Percentiles rank a stretch among this genome's conserved stretches.
Conservation (phyloP, 2,113 vertebrate genomes). For the Phalacrocorax brasilianus region DNA sequence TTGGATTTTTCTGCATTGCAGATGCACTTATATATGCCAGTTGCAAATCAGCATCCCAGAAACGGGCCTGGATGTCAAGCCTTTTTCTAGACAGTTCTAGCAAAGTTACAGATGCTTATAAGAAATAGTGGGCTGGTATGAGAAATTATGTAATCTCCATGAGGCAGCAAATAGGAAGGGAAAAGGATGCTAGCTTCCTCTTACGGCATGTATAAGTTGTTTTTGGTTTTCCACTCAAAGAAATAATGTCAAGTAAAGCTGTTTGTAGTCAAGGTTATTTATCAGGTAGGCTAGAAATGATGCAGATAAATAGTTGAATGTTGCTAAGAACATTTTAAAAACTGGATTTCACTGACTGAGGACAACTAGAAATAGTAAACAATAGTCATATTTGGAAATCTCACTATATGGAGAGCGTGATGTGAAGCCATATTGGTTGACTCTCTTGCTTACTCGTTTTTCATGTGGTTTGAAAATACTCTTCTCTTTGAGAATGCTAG, state of each 20-base stretch:
- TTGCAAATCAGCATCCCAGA: not conserved
- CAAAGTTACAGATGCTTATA: not conserved
- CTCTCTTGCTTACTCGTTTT: not conserved
- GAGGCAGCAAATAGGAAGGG: not conserved
- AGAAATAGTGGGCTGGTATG: not conserved
- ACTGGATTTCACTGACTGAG: not conserved
- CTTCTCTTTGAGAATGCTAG: not conserved
- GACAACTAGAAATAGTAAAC: not conserved
- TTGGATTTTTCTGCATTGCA: not conserved
- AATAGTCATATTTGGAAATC: not conserved
- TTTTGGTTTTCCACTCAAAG: not conserved
- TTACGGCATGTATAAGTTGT: rapidly evolving
- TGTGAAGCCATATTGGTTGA: not conserved
- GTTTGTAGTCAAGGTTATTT: not conserved
- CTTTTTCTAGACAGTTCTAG: not conserved
- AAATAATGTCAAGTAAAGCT: not conserved
- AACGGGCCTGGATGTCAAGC: not conserved
- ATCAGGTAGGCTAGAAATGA: not conserved
- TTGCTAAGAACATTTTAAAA: not conserved
- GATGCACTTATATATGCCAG: not conserved
- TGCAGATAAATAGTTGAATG: not conserved
- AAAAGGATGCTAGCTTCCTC: not conserved
- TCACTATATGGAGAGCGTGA: not conserved
- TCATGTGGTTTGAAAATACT: not conserved
- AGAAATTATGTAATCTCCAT: not conserved